Evolutionary conservation across 2,888 invertebrate species (phyloP).

Genomic region (Amphipoea oculea): DNA sequence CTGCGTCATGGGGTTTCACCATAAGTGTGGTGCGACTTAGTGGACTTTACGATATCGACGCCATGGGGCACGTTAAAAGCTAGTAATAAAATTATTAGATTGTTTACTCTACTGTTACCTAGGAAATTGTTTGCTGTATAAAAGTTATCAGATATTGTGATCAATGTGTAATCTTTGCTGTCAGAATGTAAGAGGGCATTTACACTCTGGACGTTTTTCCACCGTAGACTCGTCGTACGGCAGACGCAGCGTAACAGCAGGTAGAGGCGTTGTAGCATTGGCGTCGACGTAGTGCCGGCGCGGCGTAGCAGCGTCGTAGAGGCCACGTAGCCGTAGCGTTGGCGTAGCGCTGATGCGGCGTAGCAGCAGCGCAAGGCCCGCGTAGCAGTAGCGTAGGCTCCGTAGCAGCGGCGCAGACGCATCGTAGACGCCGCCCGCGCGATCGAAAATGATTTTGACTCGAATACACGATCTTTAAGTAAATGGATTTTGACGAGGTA

Average conservation of each 20-base stretch:
- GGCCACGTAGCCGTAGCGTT: not conserved
- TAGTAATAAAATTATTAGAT: constrained; percentile 49
- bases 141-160: not conserved
- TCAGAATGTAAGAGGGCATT: not conserved
- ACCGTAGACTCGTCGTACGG: not conserved
- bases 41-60: constrained; percentile 69
- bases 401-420: not conserved
- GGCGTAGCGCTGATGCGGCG: too few species aligned
- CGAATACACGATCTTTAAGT: not conserved
- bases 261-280: not conserved
- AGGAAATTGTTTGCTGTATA: not conserved
- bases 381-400: not conserved
- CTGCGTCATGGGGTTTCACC: constrained; percentile 80
- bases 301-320: not conserved
- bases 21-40: constrained; percentile 66
- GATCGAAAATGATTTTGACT: not conserved
- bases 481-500: not conserved
- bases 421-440: not conserved
- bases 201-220: not conserved
- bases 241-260: not conserved
- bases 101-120: constrained; percentile 20
- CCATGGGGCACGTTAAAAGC: constrained; percentile 57
- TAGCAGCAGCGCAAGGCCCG: not conserved
- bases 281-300: not conserved
- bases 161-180: not conserved